Conservation (phyloP, 2,113 vertebrate genomes). For the Clarias batrachus region DNA sequence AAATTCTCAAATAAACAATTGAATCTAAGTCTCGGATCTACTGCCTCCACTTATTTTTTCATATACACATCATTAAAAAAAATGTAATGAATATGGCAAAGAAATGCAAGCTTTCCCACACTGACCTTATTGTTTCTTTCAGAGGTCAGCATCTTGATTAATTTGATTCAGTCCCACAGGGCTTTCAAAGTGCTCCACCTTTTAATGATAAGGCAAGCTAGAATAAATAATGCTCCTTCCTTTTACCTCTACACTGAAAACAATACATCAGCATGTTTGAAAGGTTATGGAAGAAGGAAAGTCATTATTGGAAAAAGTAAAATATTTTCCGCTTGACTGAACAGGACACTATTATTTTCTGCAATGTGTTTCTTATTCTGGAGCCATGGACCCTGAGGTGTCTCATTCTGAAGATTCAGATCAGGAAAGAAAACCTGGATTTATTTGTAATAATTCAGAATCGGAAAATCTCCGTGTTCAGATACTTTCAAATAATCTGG, state of each 20-base stretch:
- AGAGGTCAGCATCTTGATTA: neutral
- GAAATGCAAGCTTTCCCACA: neutral
- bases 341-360: neutral
- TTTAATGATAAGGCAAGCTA: constrained; percentile 39
- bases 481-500: neutral
- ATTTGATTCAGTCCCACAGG: neutral
- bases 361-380: neutral
- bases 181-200: constrained; percentile 28
- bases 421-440: neutral
- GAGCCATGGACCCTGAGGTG: constrained; percentile 51
- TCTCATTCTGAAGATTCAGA: constrained; percentile 22
- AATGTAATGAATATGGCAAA: neutral
- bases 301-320: neutral
- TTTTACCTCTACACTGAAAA: neutral
- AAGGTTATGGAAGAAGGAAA: neutral
- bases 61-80: neutral
- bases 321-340: constrained; percentile 2
- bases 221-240: neutral
- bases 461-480: neutral
- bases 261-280: neutral
- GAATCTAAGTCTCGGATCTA: neutral
- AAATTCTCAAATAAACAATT: constrained; percentile 8
- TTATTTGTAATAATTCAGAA: no score
- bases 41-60: neutral
- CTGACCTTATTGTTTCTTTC: constrained; percentile 6